Percentiles rank a stretch among this genome's conserved stretches.
These are phyloP conservation scores for Aphelocoma californica DNA, from an alignment of 2,797 vertebrate genomes.

Conservation along the genomic window DNA sequence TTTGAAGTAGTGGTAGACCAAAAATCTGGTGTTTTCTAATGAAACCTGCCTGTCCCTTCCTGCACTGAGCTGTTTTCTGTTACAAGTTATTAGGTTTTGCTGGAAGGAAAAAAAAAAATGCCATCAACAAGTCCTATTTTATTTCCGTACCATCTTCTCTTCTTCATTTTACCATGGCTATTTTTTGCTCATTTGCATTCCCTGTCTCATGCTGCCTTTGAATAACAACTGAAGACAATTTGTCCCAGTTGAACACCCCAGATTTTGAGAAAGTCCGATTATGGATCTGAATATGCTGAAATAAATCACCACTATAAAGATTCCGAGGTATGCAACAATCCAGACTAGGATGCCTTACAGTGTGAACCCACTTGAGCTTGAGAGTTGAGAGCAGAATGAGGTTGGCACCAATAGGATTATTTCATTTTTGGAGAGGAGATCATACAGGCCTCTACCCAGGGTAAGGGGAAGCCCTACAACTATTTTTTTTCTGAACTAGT, in stretches of 20 bases:
- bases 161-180: neutral
- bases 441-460: neutral
- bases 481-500: constrained; percentile 7
- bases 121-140: neutral
- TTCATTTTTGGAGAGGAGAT: constrained; percentile 6
- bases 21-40: neutral
- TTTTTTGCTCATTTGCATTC: neutral
- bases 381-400: neutral
- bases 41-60: neutral
- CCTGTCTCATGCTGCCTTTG: neutral
- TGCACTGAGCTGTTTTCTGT: neutral
- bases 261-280: neutral
- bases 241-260: neutral
- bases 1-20: neutral
- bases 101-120: neutral
- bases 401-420: neutral
- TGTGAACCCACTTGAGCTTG: neutral
- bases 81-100: neutral
- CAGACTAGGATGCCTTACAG: neutral
- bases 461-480: neutral
- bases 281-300: neutral
- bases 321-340: neutral
- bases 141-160: neutral
- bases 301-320: neutral
- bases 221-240: neutral